These are phyloP conservation scores for Grammomys dolichurus DNA, from an alignment of 2,113 vertebrate genomes.

Conservation along the genomic window DNA sequence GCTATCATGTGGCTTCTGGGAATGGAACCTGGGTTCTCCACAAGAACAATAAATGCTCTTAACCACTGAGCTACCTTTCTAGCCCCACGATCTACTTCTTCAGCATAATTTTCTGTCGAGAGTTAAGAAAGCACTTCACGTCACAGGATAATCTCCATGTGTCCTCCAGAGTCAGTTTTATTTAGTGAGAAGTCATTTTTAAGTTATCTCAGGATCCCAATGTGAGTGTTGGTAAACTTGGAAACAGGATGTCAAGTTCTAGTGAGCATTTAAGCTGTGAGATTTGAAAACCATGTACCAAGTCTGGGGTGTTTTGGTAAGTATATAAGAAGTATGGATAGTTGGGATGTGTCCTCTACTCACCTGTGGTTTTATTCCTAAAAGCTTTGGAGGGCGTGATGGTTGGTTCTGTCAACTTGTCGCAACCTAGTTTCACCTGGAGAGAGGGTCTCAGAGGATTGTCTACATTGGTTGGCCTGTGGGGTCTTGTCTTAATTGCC, in stretches of 20 bases:
- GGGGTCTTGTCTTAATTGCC: neutral
- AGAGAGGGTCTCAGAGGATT: neutral
- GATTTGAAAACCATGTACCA: neutral
- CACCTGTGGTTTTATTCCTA: neutral
- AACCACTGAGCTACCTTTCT: neutral
- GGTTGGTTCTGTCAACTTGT: neutral
- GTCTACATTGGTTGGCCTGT: neutral
- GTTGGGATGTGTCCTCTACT: neutral
- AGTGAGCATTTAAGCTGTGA: neutral
- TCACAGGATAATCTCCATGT: neutral
- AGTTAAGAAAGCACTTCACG: neutral
- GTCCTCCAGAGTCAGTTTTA: neutral
- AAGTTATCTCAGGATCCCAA: neutral
- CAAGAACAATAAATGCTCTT: neutral
- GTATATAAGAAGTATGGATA: neutral
- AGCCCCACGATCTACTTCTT: neutral
- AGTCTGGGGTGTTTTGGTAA: neutral
- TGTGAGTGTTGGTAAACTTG: neutral
- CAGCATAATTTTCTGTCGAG: neutral
- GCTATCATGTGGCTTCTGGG: neutral
- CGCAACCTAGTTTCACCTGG: neutral
- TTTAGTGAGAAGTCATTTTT: constrained; percentile 10
- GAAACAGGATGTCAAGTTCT: neutral
- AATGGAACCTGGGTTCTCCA: neutral
- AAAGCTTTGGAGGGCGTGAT: neutral